Conservation (phyloP, 2,888 invertebrate genomes). For the Aradus depressus region DNA sequence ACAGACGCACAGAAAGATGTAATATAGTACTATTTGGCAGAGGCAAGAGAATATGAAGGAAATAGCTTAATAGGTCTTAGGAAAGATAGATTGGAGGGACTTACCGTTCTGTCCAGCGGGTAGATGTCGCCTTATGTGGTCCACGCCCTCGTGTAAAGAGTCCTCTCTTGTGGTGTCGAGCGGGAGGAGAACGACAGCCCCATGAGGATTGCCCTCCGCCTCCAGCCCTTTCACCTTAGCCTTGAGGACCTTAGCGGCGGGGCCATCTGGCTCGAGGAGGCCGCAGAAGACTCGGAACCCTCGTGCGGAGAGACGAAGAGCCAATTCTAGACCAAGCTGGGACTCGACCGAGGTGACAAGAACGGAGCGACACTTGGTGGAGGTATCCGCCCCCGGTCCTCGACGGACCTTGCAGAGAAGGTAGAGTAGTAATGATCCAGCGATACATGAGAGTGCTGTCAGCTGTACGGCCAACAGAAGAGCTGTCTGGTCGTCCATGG, state of each 20-base stretch:
- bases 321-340: slow-evolving; percentile 63
- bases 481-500: slow-evolving; percentile 71
- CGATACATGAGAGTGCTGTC: slow-evolving; percentile 68
- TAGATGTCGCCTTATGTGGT: slow-evolving; percentile 64
- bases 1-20: too few relatives aligned
- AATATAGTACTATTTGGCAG: too few relatives aligned
- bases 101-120: slow-evolving; percentile 72
- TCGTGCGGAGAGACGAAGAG: slow-evolving; percentile 54
- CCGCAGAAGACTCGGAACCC: slow-evolving; percentile 74
- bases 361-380: slow-evolving; percentile 49
- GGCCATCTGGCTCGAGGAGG: slow-evolving; percentile 33
- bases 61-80: too few relatives aligned
- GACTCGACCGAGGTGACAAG: slow-evolving; percentile 71
- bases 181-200: slow-evolving; percentile 51
- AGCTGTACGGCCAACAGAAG: slow-evolving; percentile 68
- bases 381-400: slow-evolving; percentile 23
- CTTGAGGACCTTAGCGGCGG: slow-evolving; percentile 29
- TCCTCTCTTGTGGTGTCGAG: slow-evolving; percentile 73
- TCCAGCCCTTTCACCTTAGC: slow-evolving; percentile 40
- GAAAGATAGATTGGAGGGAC: too few relatives aligned
- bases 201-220: slow-evolving; percentile 31
- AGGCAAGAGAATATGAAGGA: too few relatives aligned
- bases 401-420: slow-evolving; percentile 55
- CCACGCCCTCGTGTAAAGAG: slow-evolving; percentile 64
- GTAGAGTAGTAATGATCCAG: slow-evolving; percentile 68